These are phyloP conservation scores for Pterostichus madidus DNA, from an alignment of 2,888 invertebrate species.

Conservation along the genomic window DNA sequence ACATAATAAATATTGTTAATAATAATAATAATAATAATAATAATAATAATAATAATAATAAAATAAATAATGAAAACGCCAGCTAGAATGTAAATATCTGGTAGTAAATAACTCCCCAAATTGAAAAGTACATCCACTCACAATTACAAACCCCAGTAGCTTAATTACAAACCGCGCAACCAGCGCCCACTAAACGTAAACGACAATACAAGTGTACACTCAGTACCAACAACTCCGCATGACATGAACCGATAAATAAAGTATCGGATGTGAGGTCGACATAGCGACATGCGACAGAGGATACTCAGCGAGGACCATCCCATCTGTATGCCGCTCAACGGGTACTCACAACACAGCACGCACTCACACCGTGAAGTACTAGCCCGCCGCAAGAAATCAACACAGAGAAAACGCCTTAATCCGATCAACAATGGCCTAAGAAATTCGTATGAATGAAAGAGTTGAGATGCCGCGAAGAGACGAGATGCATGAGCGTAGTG, in stretches of 20 bases:
- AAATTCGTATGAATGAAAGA: constrained; percentile 14
- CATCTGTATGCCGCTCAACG: constrained; percentile 35
- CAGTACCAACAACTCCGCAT: not conserved
- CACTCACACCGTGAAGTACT: constrained; percentile 16
- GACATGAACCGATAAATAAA: constrained; percentile 50
- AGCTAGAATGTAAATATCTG: no score
- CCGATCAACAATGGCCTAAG: constrained; percentile 9
- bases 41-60: no score
- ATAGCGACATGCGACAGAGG: not conserved
- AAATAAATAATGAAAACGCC: no score
- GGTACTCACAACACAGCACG: not conserved
- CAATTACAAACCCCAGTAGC: no score
- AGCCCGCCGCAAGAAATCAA: not conserved
- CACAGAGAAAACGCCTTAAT: constrained; percentile 27
- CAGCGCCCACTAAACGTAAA: no score
- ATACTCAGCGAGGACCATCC: not conserved
- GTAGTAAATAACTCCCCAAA: no score
- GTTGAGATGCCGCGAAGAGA: not conserved
- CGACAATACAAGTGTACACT: no score
- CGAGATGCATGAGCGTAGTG: not conserved
- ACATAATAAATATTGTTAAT: no score
- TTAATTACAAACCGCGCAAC: no score
- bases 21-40: no score
- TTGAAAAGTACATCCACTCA: no score
- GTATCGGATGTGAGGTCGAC: constrained; percentile 31